Conservation (phyloP, 2,888 invertebrate genomes). For the Megalurothrips usitatus region DNA sequence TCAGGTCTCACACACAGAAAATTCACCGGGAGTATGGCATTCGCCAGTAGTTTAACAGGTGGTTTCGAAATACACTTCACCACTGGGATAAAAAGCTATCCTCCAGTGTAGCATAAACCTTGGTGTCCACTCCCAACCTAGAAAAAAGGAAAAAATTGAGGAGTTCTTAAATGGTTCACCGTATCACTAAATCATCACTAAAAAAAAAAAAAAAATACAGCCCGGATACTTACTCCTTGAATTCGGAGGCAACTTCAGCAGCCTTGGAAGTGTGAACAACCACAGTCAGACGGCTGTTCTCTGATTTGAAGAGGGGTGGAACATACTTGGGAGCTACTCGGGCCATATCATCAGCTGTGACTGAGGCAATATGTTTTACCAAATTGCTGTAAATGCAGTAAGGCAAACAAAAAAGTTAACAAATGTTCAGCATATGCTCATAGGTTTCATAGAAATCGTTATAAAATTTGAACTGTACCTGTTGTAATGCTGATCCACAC, state of each 20-base stretch:
- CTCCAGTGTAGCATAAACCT: slow-evolving; percentile 25
- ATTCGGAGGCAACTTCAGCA: slow-evolving; percentile 58
- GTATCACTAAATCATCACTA: no score
- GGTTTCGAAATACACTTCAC: background rate
- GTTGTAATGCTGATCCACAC: slow-evolving; percentile 62
- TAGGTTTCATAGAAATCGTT: slow-evolving; percentile 28
- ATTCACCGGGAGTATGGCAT: no score
- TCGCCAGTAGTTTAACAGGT: no score
- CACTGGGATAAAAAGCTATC: slow-evolving; percentile 27
- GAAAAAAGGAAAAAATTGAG: background rate
- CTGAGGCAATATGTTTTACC: slow-evolving; percentile 60
- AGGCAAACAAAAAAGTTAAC: background rate
- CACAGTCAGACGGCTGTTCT: slow-evolving; percentile 59
- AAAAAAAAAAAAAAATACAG: no score
- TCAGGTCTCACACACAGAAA: no score
- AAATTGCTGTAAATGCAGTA: slow-evolving; percentile 52
- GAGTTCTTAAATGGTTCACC: background rate
- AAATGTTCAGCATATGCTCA: background rate
- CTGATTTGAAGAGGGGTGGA: slow-evolving; percentile 59
- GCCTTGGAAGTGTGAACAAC: slow-evolving; percentile 76
- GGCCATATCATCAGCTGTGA: slow-evolving; percentile 59
- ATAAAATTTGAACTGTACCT: slow-evolving; percentile 47
- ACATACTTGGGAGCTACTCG: slow-evolving; percentile 69
- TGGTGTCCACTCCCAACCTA: slow-evolving; percentile 12
- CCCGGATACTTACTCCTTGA: slow-evolving; percentile 60